A percentile compares a stretch with the other conserved stretches of the same genome.
Evolutionary conservation across 2,113 vertebrate genomes (phyloP).

Genomic region (Bufo gargarizans): DNA sequence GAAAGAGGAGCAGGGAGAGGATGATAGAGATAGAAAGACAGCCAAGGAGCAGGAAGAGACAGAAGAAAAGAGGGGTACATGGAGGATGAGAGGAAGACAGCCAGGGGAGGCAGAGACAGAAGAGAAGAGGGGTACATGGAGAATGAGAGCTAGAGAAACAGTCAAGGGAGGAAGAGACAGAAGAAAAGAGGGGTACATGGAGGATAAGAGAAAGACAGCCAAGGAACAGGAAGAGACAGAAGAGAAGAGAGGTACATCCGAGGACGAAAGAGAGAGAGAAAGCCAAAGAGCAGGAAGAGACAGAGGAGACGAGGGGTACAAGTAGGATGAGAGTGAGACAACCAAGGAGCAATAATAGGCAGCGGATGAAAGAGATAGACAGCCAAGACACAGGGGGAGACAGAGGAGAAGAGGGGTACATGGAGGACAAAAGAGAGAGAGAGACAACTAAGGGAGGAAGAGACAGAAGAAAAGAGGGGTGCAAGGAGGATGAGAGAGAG

Average conservation of each 20-base stretch:
- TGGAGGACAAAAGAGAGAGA: not conserved
- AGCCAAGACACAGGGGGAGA: not conserved
- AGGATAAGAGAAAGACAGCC: too few relatives aligned
- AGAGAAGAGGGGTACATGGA: too few relatives aligned
- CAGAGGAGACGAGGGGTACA: not conserved
- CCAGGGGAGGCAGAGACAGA: not conserved
- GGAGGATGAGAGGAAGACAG: too few relatives aligned
- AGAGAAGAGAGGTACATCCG: too few relatives aligned
- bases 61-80: too few relatives aligned
- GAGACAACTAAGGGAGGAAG: not conserved
- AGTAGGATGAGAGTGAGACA: not conserved
- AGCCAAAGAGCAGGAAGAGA: too few relatives aligned
- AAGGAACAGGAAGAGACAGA: too few relatives aligned
- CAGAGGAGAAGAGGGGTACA: not conserved
- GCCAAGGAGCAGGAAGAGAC: too few relatives aligned
- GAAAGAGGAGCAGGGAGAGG: too few relatives aligned
- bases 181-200: not conserved
- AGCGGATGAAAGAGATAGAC: not conserved
- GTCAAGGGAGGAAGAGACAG: not conserved
- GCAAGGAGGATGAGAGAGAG: not conserved
- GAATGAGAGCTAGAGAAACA: not conserved
- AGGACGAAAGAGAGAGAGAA: too few relatives aligned
- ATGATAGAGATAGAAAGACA: too few relatives aligned
- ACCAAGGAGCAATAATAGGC: too few relatives aligned
- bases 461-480: not conserved